These are phyloP conservation scores for Phenganax stokvisi DNA, from an alignment of 92 coral and sea anemone genomes.

Conservation along the genomic window DNA sequence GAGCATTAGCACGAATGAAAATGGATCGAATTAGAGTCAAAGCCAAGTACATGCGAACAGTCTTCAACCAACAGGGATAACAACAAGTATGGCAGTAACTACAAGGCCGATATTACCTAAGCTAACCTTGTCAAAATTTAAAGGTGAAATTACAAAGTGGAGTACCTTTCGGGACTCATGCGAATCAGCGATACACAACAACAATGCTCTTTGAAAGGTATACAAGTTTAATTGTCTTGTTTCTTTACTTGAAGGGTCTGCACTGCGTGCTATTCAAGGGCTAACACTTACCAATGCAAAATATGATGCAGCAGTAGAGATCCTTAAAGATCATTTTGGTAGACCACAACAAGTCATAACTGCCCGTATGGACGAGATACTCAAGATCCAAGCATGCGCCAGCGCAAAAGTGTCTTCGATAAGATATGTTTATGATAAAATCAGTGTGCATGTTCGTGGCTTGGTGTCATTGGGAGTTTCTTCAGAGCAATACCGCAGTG, in stretches of 20 bases:
- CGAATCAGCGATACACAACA: conserved; percentile 1
- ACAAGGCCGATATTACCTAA: background rate
- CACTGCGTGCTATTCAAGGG: conserved; percentile 15
- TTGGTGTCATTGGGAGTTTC: background rate
- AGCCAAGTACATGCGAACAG: conserved; percentile 6
- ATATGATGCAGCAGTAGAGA: background rate
- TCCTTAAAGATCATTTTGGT: conserved; percentile 9
- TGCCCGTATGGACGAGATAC: conserved; percentile 20
- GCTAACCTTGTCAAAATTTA: conserved; percentile 6
- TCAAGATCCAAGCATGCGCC: background rate
- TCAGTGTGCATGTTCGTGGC: conserved; percentile 3
- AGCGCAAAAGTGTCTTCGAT: background rate
- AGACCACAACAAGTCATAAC: conserved; percentile 5
- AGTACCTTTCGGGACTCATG: conserved; percentile 16
- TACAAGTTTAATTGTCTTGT: conserved; percentile 12
- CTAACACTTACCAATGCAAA: background rate
- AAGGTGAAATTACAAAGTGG: conserved; percentile 2
- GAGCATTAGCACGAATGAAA: background rate
- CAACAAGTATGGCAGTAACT: background rate
- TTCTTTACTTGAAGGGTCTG: conserved; percentile 34
- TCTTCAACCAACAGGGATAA: background rate
- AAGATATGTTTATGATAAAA: conserved; percentile 3
- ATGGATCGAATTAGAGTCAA: background rate
- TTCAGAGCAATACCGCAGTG: background rate
- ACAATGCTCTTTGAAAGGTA: background rate